Base-by-base conservation (phyloP, 1,140 invertebrate species). In the Adoxophyes honmai region DNA sequence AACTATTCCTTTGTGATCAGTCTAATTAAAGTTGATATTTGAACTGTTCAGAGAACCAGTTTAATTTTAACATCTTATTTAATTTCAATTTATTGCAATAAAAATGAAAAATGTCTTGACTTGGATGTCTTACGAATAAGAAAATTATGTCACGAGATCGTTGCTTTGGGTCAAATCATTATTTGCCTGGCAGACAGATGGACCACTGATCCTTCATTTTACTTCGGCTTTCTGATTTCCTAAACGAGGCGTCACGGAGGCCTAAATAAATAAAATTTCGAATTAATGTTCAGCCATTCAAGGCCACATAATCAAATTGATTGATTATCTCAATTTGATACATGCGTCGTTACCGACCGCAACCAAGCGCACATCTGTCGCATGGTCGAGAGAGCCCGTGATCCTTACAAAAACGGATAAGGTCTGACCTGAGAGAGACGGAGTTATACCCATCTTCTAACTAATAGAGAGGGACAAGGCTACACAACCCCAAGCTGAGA, bases 311-410 rank as follows among this genome's bases (percentile, higher is more conserved):
- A 84, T 86, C 76, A 80, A 68, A 81, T 77, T 85, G 83, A 88
- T 86, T 86, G 85, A 88, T 88, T 85, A 85, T 85, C 71, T 73
- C 71, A 70, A 81, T 86, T 48, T 73, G 69, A 77, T 73, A 73
- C 70, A 84, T 74, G 85, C 71, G 79, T 88, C 82, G 82, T 88
- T 88, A 85, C 70, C 62, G 66, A 70, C 76, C 78, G 73, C 84
- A 81, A 66, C 77, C 81, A 79, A 72, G 82, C 84, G 81, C 79
- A 70, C 85, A 88, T 86, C 81, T 88, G 85, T 86, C 81, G 73
- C 69, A 86, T 80, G 85, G 68, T 82, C 69, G 77, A 79, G 60
- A 55, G 76, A 83, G 83, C 80, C 82, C 82, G 62, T 81, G 81
- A 85, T 76, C 70, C 81, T 76, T 63, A 88, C 79, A 84, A 86